Evolutionary conservation across 2,888 invertebrate genomes (phyloP).

Genomic region (Tachina fera): DNA sequence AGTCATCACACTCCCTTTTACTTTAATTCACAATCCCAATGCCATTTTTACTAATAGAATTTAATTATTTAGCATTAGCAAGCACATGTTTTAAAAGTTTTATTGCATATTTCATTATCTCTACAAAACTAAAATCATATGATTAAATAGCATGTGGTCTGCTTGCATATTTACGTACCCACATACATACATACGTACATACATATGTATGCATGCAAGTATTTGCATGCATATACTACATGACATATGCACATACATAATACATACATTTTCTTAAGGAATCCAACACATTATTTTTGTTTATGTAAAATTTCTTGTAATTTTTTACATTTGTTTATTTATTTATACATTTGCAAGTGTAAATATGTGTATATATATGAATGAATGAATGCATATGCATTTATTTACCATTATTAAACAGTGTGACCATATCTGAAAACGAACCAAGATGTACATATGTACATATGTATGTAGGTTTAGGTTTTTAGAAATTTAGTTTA

Average conservation of each 20-base stretch:
- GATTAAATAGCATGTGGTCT: conserved; percentile 43
- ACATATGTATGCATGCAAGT: too few relatives aligned
- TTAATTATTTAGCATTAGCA: conserved; percentile 59
- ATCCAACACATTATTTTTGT: neutral
- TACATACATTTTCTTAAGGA: neutral
- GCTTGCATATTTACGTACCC: neutral
- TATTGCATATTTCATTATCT: neutral
- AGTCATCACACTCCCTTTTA: neutral
- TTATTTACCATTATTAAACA: neutral
- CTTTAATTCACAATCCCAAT: neutral
- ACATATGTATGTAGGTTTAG: too few relatives aligned
- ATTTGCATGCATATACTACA: too few relatives aligned
- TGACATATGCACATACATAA: neutral
- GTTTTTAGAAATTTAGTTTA: too few relatives aligned
- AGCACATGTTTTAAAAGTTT: conserved; percentile 49
- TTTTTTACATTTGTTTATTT: neutral
- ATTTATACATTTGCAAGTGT: too few relatives aligned
- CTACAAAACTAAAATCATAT: conserved; percentile 43
- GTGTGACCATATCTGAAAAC: neutral
- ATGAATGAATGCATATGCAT: too few relatives aligned
- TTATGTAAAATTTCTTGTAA: neutral
- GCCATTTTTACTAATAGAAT: neutral
- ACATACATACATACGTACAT: neutral
- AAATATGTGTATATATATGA: too few relatives aligned
- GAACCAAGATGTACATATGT: too few relatives aligned